Evolutionary conservation across 2,113 vertebrate genomes (phyloP), one percentile per base, ranked within the genome.

Genomic region (Todiramphus saurophagus): DNA sequence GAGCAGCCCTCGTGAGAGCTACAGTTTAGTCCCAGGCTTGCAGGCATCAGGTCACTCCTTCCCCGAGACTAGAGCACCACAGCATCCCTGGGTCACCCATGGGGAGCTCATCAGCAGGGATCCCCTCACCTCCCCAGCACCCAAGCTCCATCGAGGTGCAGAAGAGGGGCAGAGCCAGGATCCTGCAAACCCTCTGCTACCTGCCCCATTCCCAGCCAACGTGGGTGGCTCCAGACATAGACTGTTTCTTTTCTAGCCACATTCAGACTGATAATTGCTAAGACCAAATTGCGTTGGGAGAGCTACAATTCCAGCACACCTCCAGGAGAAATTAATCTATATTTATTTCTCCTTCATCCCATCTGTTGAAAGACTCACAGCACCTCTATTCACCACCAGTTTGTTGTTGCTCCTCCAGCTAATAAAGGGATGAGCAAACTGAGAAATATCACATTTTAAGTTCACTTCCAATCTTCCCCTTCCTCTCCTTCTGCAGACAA

Each of bases 151-250:
- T 2, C 1, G 2, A 66, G 69, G 23, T 17, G 4, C 37, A 83
- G 43, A 88, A 24, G 10, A 67, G 35, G 37, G 35, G 56, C 66
- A 91, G 68, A 90, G 59, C 10, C 48, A 63, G 63, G 14, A 76
- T 35, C 59, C 76, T 20, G 55, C 27, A 81, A n/a, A 23, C 17
- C 33, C 35, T 77, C 56, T 69, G 58, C 43, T 2, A 31, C n/a
- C 63, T 24, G 17, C 60, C 50, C 14, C 25, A 11, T 28, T 41
- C 44, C 53, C 60, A 72, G 66, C 46, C 28, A 18, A 20, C 0
- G 0, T 0, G 0, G 59, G 51, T 27, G 16, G 44, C 69, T 89
- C 66, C 41, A 82, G 56, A 41, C 14, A 58, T 5, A 2, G 4
- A 12, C 21, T n/a, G 41, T 11, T 46, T 24, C 30, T 67, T 74